These are phyloP conservation scores for Suncus etruscus DNA, from an alignment of 2,113 vertebrate genomes.

Conservation along the genomic window DNA sequence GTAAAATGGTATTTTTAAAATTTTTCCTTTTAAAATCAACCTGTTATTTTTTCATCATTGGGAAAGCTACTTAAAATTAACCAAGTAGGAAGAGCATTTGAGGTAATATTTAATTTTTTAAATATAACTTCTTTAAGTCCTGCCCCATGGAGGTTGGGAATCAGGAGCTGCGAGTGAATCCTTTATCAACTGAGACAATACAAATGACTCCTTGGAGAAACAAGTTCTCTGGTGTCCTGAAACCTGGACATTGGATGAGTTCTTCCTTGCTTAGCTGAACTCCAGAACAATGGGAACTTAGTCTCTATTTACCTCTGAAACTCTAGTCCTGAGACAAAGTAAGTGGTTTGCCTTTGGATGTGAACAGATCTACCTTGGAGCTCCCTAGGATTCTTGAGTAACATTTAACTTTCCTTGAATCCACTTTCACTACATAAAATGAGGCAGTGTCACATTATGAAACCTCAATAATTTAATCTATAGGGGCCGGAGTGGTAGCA, in stretches of 20 bases:
- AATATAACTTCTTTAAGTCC: background rate
- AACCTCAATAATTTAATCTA: slow-evolving; percentile 18
- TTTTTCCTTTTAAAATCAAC: background rate
- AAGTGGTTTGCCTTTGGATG: too few species aligned
- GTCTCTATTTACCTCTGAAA: background rate
- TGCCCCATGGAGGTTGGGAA: background rate
- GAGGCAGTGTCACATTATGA: background rate
- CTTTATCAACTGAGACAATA: background rate
- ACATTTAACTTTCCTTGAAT: slow-evolving; percentile 18
- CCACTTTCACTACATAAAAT: slow-evolving; percentile 21
- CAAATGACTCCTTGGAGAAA: background rate
- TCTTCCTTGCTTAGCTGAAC: background rate
- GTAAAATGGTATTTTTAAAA: background rate
- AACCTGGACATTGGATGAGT: background rate
- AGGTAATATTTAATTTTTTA: background rate
- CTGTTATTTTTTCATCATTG: background rate
- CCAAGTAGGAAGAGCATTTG: background rate
- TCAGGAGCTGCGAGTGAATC: background rate
- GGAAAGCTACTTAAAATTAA: slow-evolving; percentile 24
- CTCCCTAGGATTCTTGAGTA: background rate
- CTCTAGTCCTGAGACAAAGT: background rate
- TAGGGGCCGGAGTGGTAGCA: background rate
- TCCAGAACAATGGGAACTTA: background rate
- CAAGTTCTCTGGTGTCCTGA: background rate
- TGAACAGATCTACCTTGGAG: background rate